Evolutionary conservation across 2,113 vertebrate species (phyloP), one percentile per base, ranked within the genome.

Genomic region (Melanocharis versteri): DNA sequence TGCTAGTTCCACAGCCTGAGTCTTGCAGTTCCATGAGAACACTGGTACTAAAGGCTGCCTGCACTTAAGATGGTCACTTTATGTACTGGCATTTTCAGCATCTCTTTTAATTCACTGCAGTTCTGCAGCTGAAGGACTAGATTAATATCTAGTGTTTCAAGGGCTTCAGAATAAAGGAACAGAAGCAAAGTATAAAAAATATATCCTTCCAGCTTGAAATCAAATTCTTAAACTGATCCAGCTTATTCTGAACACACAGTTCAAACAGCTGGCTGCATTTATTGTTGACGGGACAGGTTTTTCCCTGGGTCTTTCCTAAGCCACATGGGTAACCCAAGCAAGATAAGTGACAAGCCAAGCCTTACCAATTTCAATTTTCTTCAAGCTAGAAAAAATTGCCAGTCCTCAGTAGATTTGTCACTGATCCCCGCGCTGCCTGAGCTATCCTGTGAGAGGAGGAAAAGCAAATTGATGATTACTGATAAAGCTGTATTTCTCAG

Each of bases 291-390:
- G 26, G 18, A 48, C 11, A 60, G 16, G 5, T 62, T 85, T 76
- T 83, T 35, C 39, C 24, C 42, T n/a, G 20, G 2, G 16, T 69
- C 42, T 16, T 61, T 62, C 64, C n/a, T 80, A 57, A 76, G 28
- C 33, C 40, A 78, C 22, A 30, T 2, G 1, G 28, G 15, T 70
- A 76, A 39, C 10, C 13, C 78, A 72, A 75, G 12, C n/a, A 72
- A 92, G 31, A 16, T 3, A 54, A 83, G 9, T 47, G n/a, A 64
- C 13, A 66, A 92, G 37, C 10, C 31, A 90, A 87, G 37, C 28
- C 94, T 94, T 93, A 97, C 97, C 96, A 70, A 76, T 4, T 57
- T 86, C 77, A 89, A 87, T 92, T 91, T 79, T 64, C 89, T 78
- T 90, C 91, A 51, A 77, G 35, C n/a, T 45, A 80, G 66, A 82